phyloP scores from a whole-genome alignment of 2,113 vertebrate genomes.

The Malaclemys terrapin region DNA sequence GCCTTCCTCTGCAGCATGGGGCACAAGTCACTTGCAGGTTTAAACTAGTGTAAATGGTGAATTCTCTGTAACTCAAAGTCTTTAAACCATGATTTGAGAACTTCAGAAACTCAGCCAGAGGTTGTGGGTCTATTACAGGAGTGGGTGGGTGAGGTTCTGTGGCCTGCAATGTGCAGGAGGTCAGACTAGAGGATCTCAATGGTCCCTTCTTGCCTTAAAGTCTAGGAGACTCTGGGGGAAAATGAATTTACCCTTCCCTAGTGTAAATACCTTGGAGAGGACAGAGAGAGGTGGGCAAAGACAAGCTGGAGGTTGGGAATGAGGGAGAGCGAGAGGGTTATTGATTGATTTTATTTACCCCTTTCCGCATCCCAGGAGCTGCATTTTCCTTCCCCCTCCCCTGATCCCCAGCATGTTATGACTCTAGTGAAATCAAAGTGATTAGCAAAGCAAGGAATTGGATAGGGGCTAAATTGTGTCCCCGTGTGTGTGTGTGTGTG shows the following conservation, averaged over 20 bases:
- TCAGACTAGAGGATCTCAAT: too few species aligned
- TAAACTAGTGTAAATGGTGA: too few species aligned
- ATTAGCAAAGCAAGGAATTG: neutral
- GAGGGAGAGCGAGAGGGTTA: rapidly evolving
- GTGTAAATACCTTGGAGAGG: neutral
- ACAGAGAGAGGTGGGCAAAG: neutral
- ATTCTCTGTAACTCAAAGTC: too few species aligned
- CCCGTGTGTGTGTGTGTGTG: rapidly evolving
- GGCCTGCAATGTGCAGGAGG: too few species aligned
- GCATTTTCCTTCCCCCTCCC: neutral
- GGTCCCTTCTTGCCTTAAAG: too few species aligned
- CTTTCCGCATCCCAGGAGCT: neutral
- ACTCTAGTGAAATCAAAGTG: neutral
- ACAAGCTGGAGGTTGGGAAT: neutral
- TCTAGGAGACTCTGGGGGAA: neutral
- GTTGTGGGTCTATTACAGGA: too few species aligned
- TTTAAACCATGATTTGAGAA: too few species aligned
- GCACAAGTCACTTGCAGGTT: too few species aligned
- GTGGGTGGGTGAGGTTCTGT: too few species aligned
- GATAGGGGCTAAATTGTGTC: neutral
- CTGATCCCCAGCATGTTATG: neutral
- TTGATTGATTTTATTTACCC: neutral
- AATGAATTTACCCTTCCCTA: neutral
- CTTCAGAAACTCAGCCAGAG: too few species aligned
- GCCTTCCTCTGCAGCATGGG: too few species aligned